Percentiles rank a stretch among this genome's conserved stretches.
Evolutionary conservation across 1,140 invertebrate species (phyloP).

Genomic region (Episyrphus balteatus): DNA sequence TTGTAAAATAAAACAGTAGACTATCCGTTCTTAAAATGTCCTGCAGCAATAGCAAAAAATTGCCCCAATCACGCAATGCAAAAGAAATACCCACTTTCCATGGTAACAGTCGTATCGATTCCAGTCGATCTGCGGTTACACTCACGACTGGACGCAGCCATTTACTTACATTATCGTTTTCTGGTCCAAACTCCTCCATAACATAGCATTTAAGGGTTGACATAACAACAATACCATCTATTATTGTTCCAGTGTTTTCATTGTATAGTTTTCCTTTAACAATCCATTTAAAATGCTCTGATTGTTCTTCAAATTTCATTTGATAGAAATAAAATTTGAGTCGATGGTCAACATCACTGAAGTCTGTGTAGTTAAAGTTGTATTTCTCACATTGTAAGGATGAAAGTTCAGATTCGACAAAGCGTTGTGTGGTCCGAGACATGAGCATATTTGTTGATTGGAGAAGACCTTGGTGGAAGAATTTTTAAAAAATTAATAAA

Average conservation of each 20-base stretch:
- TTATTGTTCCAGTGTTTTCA: constrained; percentile 19
- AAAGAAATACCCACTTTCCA: constrained; percentile 30
- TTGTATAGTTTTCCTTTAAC: constrained; percentile 41
- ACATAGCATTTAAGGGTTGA: constrained; percentile 44
- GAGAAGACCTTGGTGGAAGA: constrained; percentile 20
- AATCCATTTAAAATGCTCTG: constrained; percentile 44
- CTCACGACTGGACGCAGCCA: constrained; percentile 23
- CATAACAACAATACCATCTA: constrained; percentile 42
- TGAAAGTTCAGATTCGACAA: not conserved
- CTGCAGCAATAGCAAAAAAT: constrained; percentile 23
- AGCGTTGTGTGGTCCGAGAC: constrained; percentile 7
- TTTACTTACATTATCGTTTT: constrained; percentile 36
- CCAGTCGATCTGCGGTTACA: constrained; percentile 18
- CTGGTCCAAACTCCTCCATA: constrained; percentile 38
- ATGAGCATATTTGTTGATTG: constrained; percentile 32
- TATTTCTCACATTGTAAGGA: constrained; percentile 16
- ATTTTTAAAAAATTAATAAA: not conserved
- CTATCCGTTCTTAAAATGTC: constrained; percentile 27
- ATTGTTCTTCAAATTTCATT: constrained; percentile 42
- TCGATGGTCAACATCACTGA: constrained; percentile 44
- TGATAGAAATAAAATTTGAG: constrained; percentile 46
- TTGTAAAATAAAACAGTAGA: constrained; percentile 20
- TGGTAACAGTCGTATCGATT: constrained; percentile 18
- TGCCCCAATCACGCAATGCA: constrained; percentile 16
- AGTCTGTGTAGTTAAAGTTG: constrained; percentile 46